phyloP scores from a whole-genome alignment of 2,888 invertebrate genomes.

The Andrena haemorrhoa region DNA sequence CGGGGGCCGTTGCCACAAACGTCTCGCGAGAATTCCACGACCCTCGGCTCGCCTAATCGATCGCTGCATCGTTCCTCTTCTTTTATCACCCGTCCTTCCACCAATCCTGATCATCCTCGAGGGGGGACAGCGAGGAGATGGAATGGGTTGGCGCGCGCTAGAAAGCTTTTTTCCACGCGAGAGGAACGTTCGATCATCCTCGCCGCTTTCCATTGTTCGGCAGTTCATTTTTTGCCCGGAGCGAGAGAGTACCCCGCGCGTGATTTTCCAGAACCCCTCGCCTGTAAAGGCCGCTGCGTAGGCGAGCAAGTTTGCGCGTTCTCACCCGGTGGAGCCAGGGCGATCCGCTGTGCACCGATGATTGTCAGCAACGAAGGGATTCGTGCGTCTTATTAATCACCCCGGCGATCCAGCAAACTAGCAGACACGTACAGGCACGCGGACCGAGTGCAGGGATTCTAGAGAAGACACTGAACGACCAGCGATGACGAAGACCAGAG shows the following conservation, averaged over 20 bases:
- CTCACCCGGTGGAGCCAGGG: conserved; percentile 1
- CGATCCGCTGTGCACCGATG: not conserved
- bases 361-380: not conserved
- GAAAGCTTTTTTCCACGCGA: conserved; percentile 8
- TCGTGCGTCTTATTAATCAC: not conserved
- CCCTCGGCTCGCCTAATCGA: not conserved
- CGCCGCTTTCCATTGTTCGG: conserved; percentile 31
- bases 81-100: not conserved
- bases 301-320: conserved; percentile 8
- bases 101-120: not conserved
- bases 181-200: conserved; percentile 39
- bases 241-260: conserved; percentile 26
- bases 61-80: not conserved
- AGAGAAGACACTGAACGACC: not conserved
- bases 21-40: not conserved
- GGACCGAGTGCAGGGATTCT: not conserved
- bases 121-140: conserved; percentile 15
- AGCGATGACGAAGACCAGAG: conserved; percentile 2
- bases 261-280: conserved; percentile 45
- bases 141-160: not conserved
- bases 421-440: not conserved
- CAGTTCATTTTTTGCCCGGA: conserved; percentile 3
- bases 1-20: conserved; percentile 35
- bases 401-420: not conserved
- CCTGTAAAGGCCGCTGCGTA: not conserved